Percentiles rank a stretch among this genome's conserved stretches.
These are phyloP conservation scores for Bembecia ichneumoniformis DNA, from an alignment of 2,888 invertebrate genomes.

Conservation along the genomic window DNA sequence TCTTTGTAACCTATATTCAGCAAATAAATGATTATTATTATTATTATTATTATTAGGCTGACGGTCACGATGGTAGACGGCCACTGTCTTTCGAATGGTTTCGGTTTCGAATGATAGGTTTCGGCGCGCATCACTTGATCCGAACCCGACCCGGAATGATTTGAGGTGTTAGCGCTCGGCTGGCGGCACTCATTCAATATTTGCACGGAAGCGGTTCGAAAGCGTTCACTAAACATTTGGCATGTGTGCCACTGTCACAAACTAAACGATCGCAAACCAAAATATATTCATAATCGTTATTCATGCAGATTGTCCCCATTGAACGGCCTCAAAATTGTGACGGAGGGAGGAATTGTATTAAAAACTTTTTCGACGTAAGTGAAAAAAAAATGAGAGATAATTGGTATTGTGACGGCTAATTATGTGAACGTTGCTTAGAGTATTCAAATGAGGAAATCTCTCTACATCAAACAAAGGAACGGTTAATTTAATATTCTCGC, in stretches of 20 bases:
- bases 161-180: no score
- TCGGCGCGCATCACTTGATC: no score
- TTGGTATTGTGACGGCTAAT: background rate
- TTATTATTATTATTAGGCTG: no score
- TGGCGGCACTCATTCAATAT: background rate
- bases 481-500: background rate
- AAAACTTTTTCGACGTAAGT: background rate
- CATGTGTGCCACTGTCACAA: background rate
- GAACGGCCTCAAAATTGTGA: constrained; percentile 1
- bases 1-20: no score
- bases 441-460: background rate
- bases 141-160: no score
- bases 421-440: background rate
- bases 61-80: no score
- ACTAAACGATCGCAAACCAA: no score
- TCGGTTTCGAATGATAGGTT: no score
- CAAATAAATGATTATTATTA: no score
- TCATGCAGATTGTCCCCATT: constrained; percentile 23
- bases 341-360: background rate
- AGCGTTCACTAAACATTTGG: background rate
- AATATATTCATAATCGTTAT: constrained; percentile 46
- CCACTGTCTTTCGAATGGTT: no score
- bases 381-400: background rate
- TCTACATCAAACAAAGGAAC: background rate
- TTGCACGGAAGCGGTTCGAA: background rate